Base-by-base conservation (phyloP, 2,888 invertebrate genomes). In the Molorchus minor region DNA sequence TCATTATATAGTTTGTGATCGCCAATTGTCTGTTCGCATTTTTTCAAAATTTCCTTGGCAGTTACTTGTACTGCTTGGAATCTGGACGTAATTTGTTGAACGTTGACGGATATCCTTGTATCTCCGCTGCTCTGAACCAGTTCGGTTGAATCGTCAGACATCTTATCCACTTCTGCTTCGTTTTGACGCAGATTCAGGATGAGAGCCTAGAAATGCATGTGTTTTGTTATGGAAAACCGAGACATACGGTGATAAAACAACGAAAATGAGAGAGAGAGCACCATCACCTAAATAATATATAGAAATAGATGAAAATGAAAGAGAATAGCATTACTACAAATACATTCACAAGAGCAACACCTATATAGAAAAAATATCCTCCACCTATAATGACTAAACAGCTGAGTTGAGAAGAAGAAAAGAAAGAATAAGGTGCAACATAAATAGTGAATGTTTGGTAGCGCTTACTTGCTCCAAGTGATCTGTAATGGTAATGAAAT, bases 61-160 rank as follows among this genome's bases (percentile, higher is more conserved):
- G 95, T 94, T 0, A 90, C 88, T 79, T 94, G 93, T 44, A 95
- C 89, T 0, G 94, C 91, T 78, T 95, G 94, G 82, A 94, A 95
- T 57, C 95, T 84, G 3, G 94, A 94, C 1, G 92, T 91, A 61
- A 95, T 89, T 79, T 95, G 95, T 76, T 96, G 94, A 21, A 94
- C 87, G 76, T 91, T 94, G 64, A 93, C 92, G 1, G 94, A 91
- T 57, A 95, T 91, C 74, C 94, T 87, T 0, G 91, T 89, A 75
- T 95, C 95, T 16, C 93, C 93, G 68, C 92, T 92, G 68, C 87
- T 90, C 75, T 94, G 93, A 60, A 92, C 88, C 12, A 95, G 82
- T 72, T 95, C 94, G 40, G 91, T 90, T 17, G 93, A 91, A 70
- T 93, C 91, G 70, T 94, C 93, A 59, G 89, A 89, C 77, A 94